Evolutionary conservation across 2,797 vertebrate genomes (phyloP).

Genomic region (Scolopax bukidnonensis): DNA sequence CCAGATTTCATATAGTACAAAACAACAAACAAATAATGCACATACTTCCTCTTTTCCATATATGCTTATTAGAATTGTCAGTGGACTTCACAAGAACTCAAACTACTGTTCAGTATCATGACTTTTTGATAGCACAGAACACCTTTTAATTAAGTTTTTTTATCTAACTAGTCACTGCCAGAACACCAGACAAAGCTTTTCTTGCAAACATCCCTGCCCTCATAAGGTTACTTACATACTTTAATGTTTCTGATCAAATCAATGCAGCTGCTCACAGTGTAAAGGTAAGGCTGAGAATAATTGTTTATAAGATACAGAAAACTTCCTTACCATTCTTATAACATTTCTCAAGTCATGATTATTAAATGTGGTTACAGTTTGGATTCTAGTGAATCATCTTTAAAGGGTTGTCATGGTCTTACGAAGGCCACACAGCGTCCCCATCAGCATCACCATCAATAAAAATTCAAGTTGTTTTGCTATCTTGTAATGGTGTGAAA

Average conservation of each 20-base stretch:
- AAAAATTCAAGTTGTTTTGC: background rate
- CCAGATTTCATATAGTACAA: background rate
- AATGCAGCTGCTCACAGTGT: background rate
- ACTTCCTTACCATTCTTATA: background rate
- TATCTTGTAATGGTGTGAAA: background rate
- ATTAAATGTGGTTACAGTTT: background rate
- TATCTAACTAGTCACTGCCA: background rate
- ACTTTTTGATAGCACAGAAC: background rate
- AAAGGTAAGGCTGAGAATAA: background rate
- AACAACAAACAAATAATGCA: background rate
- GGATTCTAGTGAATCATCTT: background rate
- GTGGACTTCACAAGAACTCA: background rate
- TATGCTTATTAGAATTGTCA: background rate
- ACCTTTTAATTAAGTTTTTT: background rate
- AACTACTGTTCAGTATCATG: background rate
- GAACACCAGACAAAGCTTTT: background rate
- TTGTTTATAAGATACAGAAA: background rate
- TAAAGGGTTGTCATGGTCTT: background rate
- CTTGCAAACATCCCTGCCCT: background rate
- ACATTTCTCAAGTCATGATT: background rate
- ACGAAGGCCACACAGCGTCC: rapidly evolving
- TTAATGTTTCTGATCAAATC: background rate
- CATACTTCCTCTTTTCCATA: background rate
- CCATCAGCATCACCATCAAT: background rate
- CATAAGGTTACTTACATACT: background rate